Conservation (phyloP, 2,797 vertebrate species). For the Remorina albescens region DNA sequence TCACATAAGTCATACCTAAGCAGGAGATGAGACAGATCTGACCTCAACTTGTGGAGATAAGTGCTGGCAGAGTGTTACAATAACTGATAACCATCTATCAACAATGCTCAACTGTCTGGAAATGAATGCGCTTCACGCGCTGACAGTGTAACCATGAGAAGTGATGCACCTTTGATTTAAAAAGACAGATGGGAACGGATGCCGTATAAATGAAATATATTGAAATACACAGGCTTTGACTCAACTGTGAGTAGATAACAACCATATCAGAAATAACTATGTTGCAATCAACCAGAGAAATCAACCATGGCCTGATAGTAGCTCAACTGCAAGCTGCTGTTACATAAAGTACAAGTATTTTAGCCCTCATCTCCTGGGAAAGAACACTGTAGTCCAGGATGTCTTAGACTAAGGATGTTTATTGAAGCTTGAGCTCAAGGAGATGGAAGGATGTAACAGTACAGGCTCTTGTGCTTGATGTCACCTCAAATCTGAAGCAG, state of each 20-base stretch:
- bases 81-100: constrained; percentile 62
- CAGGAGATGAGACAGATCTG: constrained; percentile 32
- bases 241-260: constrained; percentile 6
- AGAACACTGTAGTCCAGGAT: no score
- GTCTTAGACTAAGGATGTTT: no score
- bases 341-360: background rate
- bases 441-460: no score
- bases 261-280: constrained; percentile 27
- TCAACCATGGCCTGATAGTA: background rate
- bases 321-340: constrained; percentile 8
- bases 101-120: constrained; percentile 16
- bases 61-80: constrained; percentile 22
- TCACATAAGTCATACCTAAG: constrained; percentile 51
- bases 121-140: constrained; percentile 19
- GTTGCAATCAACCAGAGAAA: background rate
- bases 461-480: no score
- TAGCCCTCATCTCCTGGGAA: background rate
- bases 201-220: constrained; percentile 10
- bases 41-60: constrained; percentile 46
- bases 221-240: background rate
- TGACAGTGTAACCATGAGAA: constrained; percentile 5
- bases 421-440: no score
- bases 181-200: background rate
- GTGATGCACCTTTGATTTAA: background rate
- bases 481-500: no score